A percentile compares a stretch with the other conserved stretches of the same genome.
phyloP scores from a whole-genome alignment of 2,797 vertebrate genomes.

The Urophycis tenuis region DNA sequence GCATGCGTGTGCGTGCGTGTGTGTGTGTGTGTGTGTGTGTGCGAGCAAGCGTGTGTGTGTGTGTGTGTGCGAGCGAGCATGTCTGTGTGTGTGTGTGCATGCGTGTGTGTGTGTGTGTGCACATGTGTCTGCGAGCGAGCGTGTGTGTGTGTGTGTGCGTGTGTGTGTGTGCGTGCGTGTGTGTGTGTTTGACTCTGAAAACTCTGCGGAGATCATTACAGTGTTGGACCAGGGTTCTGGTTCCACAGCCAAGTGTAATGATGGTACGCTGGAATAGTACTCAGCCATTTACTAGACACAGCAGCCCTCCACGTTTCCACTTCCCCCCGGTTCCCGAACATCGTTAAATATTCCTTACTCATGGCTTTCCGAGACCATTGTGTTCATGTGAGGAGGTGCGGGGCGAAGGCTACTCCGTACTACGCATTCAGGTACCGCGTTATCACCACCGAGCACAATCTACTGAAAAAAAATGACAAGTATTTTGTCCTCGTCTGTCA shows the following conservation, averaged over 20 bases:
- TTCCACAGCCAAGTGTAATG: constrained; percentile 38
- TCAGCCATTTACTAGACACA: constrained; percentile 39
- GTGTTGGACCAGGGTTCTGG: constrained; percentile 29
- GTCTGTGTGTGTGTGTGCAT: neutral
- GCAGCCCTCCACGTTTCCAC: constrained; percentile 20
- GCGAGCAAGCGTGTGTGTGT: constrained; percentile 15
- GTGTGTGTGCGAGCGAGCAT: neutral
- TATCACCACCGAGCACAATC: neutral
- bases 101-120: neutral
- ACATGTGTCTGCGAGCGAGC: constrained; percentile 1
- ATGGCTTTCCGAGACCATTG: constrained; percentile 7
- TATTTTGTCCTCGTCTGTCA: neutral
- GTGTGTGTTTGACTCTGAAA: constrained; percentile 21
- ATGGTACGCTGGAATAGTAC: constrained; percentile 34
- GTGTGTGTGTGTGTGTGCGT: neutral
- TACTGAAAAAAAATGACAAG: neutral
- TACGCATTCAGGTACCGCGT: neutral
- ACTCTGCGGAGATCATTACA: constrained; percentile 36
- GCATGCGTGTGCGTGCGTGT: neutral
- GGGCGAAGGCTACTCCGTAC: neutral
- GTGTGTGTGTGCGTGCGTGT: constrained; percentile 6
- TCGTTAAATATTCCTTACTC: constrained; percentile 28
- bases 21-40: constrained; percentile 7
- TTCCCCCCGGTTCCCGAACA: constrained; percentile 25
- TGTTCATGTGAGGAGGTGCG: neutral